These are phyloP conservation scores for Strigops habroptila DNA, from an alignment of 2,113 vertebrate genomes.

Conservation along the genomic window DNA sequence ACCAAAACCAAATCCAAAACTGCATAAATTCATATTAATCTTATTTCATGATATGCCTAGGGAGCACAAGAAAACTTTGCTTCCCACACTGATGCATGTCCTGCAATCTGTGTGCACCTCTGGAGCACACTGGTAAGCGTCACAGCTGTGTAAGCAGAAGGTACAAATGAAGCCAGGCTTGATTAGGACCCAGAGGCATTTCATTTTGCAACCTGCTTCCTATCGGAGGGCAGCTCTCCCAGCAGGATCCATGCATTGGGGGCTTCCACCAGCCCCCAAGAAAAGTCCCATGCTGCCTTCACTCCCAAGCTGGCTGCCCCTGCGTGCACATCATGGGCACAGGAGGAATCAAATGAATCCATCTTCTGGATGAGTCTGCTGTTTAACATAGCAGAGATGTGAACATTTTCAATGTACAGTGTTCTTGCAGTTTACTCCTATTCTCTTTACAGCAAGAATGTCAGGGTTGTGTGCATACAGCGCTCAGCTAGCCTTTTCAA, in stretches of 20 bases:
- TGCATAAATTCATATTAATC: background rate
- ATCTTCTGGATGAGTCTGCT: background rate
- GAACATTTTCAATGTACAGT: background rate
- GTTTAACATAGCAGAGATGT: background rate
- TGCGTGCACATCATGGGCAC: rapidly evolving
- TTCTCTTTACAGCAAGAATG: background rate
- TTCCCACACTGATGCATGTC: background rate
- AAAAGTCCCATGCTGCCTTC: background rate
- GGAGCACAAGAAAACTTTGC: background rate
- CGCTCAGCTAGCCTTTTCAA: background rate
- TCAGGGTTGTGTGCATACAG: background rate
- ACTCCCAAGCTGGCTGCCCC: background rate
- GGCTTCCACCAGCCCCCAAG: rapidly evolving
- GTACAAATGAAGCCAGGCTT: background rate
- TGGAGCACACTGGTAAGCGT: background rate
- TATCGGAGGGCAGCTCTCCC: background rate
- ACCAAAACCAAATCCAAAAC: background rate
- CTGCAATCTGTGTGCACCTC: background rate
- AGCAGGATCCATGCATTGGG: rapidly evolving
- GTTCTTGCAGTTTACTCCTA: background rate
- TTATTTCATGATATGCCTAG: background rate
- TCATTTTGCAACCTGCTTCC: background rate
- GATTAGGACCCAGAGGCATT: background rate
- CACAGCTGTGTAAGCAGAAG: background rate
- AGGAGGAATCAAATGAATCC: background rate